Evolutionary conservation across 2,888 invertebrate genomes (phyloP), one percentile per base, ranked within the genome.

Genomic region (Pseudoips prasinana): DNA sequence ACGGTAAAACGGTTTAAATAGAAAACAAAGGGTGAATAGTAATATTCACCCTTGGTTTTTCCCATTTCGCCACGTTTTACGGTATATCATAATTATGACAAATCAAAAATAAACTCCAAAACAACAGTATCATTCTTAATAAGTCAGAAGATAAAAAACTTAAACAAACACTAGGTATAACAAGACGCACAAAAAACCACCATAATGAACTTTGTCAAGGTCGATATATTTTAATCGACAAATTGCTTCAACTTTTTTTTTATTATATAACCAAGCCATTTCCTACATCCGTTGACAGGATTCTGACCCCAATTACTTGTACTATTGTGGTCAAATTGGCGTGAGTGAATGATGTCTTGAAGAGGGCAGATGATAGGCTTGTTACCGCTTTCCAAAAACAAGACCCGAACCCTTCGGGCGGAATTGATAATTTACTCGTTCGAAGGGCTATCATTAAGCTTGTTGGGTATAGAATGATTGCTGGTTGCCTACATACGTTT

Each of bases 351-450:
- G 57, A 62, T 70, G 48, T 41, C 62, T 65, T 56, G 63, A 58
- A 63, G 46, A 63, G 55, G 57, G 62, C 68, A 69, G 71, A 74
- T 72, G 73, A 73, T 73, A 69, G 70, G 71, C 73, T 86, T 74
- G 84, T 84, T 82, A 80, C 72, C 56, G 68, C 75, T 79, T 77
- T 78, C 76, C 73, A 74, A 83, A 86, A 84, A 83, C 75, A 73
- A 71, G 72, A 65, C 65, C 61, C 58, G 65, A 64, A 68, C 80
- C 86, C 86, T 82, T 61, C 73, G 77, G 84, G 86, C 84, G 70
- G 83, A 81, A 86, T 86, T 87, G 88, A 87, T 87, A 88, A 88
- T 88, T 87, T 87, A 84, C 86, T 81, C 68, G 75, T 84, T 80
- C 73, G 70, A 73, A 86, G 81, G 81, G 80, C 84, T 86, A 86